A percentile compares a stretch with the other conserved stretches of the same genome.
These are phyloP conservation scores for Pandion haliaetus DNA, from an alignment of 2,113 vertebrate species.

Conservation along the genomic window DNA sequence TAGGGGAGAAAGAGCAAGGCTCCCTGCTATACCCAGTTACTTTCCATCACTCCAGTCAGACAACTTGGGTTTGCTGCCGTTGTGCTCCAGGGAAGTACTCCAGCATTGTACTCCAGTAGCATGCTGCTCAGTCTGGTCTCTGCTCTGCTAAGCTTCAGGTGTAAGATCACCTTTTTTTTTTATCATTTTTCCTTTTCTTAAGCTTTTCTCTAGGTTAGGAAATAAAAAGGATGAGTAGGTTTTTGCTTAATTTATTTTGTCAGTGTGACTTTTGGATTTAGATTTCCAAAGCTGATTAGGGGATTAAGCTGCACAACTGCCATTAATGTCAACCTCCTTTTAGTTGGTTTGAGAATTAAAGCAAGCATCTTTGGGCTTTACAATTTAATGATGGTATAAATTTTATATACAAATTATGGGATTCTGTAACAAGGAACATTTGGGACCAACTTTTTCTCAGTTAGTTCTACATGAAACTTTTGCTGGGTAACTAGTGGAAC, in stretches of 20 bases:
- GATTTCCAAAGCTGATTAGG: slow-evolving; percentile 14
- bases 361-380: not conserved
- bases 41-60: not conserved
- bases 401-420: not conserved
- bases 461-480: not conserved
- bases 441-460: not conserved
- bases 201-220: not conserved
- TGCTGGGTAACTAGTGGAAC: not conserved
- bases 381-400: not conserved
- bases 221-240: not conserved
- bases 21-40: fast-evolving
- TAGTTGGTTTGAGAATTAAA: not conserved
- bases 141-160: not conserved
- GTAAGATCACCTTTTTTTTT: not conserved
- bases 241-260: slow-evolving; percentile 30
- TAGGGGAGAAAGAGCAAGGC: not conserved
- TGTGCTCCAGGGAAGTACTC: not conserved
- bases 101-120: too few species aligned
- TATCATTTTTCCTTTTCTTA: not conserved
- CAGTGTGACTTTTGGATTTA: not conserved
- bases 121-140: not conserved
- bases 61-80: not conserved
- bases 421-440: not conserved
- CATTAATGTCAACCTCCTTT: not conserved
- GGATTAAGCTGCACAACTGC: not conserved